These are phyloP conservation scores for Tanytarsus gracilentus DNA, from an alignment of 2,888 invertebrate species.

Conservation along the genomic window DNA sequence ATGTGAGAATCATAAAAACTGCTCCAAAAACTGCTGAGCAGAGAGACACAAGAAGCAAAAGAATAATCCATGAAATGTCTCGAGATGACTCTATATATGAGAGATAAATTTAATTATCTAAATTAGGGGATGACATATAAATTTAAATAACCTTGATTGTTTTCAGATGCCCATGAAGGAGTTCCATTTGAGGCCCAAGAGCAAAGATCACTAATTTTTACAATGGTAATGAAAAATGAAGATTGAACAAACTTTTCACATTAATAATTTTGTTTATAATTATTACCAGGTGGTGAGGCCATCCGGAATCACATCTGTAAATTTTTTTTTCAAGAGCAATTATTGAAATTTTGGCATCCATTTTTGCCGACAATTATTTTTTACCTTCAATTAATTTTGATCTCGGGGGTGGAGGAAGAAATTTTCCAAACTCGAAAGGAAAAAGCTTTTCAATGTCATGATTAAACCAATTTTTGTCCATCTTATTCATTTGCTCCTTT, in stretches of 20 bases:
- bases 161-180: conserved; percentile 50
- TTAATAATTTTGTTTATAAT: neutral
- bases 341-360: neutral
- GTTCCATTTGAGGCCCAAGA: conserved; percentile 60
- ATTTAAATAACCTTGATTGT: conserved; percentile 31
- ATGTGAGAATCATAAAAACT: conserved; percentile 59
- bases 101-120: neutral
- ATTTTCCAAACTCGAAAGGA: too few relatives aligned
- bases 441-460: too few relatives aligned
- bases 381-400: conserved; percentile 53
- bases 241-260: too few relatives aligned
- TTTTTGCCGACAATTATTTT: neutral
- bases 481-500: too few relatives aligned
- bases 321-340: neutral
- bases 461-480: too few relatives aligned
- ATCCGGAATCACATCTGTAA: neutral
- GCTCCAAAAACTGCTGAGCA: conserved; percentile 62
- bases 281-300: neutral
- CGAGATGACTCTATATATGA: conserved; percentile 40
- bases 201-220: conserved; percentile 65
- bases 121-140: neutral
- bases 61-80: conserved; percentile 60
- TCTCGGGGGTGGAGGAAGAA: conserved; percentile 59
- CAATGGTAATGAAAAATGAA: too few relatives aligned
- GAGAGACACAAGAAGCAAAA: conserved; percentile 59